Evolutionary conservation across 2,888 invertebrate species (phyloP).

Genomic region (Nemoura dubitans): DNA sequence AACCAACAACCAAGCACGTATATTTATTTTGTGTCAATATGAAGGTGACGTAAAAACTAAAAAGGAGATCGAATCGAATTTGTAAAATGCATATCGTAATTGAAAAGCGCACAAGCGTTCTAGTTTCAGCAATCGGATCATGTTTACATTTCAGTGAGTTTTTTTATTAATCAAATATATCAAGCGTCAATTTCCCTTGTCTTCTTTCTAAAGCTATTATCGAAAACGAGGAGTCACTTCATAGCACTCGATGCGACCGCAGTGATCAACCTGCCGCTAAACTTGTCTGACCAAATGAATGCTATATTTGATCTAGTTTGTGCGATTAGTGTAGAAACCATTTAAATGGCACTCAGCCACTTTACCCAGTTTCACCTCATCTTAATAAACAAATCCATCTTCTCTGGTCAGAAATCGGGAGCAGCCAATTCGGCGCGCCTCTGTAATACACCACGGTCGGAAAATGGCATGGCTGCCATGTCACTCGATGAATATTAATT

Average conservation of each 20-base stretch:
- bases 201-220: too few species aligned
- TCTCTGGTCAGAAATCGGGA: neutral
- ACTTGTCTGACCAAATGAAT: neutral
- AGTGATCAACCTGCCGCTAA: neutral
- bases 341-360: neutral
- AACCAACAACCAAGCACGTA: too few species aligned
- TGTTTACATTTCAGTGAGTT: neutral
- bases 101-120: neutral
- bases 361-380: neutral
- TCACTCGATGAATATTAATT: neutral
- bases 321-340: neutral
- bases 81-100: too few species aligned
- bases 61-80: too few species aligned
- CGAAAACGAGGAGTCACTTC: neutral
- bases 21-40: too few species aligned
- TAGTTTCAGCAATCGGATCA: neutral
- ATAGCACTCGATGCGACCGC: too few species aligned
- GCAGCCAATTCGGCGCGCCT: neutral
- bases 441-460: neutral
- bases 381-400: neutral
- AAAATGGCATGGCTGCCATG: neutral
- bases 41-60: too few species aligned
- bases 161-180: neutral
- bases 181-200: neutral
- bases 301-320: neutral